Evolutionary conservation across 2,797 vertebrate species (phyloP).

Genomic region (Danio tinwini): DNA sequence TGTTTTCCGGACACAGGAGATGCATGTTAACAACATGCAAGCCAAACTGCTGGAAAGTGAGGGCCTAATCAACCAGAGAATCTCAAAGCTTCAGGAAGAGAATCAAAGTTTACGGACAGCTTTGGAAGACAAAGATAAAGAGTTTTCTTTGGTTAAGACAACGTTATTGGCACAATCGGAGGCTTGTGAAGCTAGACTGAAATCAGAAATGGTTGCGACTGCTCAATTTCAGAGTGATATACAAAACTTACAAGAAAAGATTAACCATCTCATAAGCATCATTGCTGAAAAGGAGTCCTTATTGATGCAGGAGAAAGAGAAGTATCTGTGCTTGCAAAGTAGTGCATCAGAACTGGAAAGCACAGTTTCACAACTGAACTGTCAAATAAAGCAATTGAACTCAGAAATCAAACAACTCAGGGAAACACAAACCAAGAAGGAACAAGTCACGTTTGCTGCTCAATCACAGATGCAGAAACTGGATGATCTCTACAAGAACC

Average conservation of each 20-base stretch:
- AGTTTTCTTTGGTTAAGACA: constrained; percentile 72
- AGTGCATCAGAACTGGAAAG: constrained; percentile 74
- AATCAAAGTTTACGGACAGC: constrained; percentile 62
- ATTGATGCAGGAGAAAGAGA: constrained; percentile 74
- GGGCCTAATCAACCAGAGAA: constrained; percentile 66
- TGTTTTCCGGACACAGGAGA: constrained; percentile 74
- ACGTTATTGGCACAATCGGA: constrained; percentile 71
- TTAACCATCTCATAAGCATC: constrained; percentile 61
- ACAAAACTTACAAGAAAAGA: constrained; percentile 69
- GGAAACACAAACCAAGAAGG: constrained; percentile 74
- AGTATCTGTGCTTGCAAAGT: constrained; percentile 67
- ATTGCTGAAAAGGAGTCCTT: constrained; percentile 73
- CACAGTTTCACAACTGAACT: constrained; percentile 65
- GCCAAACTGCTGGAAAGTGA: constrained; percentile 68
- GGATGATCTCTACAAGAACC: constrained; percentile 74
- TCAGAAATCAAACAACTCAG: constrained; percentile 75
- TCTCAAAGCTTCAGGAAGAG: constrained; percentile 74
- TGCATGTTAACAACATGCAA: constrained; percentile 76
- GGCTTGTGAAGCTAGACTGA: constrained; percentile 72
- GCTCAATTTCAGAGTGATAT: constrained; percentile 72
- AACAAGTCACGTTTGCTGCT: constrained; percentile 66
- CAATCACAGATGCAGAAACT: constrained; percentile 78
- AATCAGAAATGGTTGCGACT: constrained; percentile 60
- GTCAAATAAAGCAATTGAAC: constrained; percentile 69
- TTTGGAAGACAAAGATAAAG: constrained; percentile 74